Evolutionary conservation across 2,113 vertebrate genomes (phyloP).

Genomic region (Takifugu bimaculatus): DNA sequence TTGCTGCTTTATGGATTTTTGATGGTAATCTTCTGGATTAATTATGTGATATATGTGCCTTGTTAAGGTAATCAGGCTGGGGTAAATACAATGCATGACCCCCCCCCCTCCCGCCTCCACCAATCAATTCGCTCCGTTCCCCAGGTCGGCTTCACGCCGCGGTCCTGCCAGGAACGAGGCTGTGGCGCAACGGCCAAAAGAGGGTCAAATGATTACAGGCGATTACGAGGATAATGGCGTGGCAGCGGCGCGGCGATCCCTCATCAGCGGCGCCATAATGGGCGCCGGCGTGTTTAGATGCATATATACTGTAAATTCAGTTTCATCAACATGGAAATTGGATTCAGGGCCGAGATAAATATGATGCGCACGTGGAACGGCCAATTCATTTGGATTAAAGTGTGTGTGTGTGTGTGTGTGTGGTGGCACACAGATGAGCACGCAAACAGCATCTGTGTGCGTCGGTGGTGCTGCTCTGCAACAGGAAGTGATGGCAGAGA

Average conservation of each 20-base stretch:
- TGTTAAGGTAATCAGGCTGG: conserved; percentile 73
- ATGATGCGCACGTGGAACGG: conserved; percentile 44
- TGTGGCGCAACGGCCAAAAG: conserved; percentile 47
- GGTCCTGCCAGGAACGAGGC: conserved; percentile 60
- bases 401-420: conserved; percentile 9
- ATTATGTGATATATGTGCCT: conserved; percentile 80
- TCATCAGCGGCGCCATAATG: conserved; percentile 47
- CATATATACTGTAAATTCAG: conserved; percentile 61
- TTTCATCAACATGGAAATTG: conserved; percentile 70
- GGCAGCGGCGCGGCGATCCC: conserved; percentile 47
- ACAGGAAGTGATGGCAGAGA: conserved; percentile 43
- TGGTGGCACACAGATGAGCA: conserved; percentile 44
- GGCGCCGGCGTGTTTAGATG: conserved; percentile 57
- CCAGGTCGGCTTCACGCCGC: conserved; percentile 53
- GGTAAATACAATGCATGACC: conserved; percentile 76
- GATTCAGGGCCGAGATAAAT: conserved; percentile 41
- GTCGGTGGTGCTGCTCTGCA: conserved; percentile 44
- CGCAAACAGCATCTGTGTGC: conserved; percentile 47
- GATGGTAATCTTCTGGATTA: conserved; percentile 77
- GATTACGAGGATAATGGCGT: conserved; percentile 60
- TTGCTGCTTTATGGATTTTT: conserved; percentile 77
- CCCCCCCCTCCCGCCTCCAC: conserved; percentile 59
- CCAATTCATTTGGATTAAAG: conserved; percentile 58
- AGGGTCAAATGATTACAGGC: conserved; percentile 65
- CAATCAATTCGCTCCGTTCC: conserved; percentile 72